phyloP scores from a whole-genome alignment of 1,140 invertebrate genomes.

The Wiebesia pumilae region DNA sequence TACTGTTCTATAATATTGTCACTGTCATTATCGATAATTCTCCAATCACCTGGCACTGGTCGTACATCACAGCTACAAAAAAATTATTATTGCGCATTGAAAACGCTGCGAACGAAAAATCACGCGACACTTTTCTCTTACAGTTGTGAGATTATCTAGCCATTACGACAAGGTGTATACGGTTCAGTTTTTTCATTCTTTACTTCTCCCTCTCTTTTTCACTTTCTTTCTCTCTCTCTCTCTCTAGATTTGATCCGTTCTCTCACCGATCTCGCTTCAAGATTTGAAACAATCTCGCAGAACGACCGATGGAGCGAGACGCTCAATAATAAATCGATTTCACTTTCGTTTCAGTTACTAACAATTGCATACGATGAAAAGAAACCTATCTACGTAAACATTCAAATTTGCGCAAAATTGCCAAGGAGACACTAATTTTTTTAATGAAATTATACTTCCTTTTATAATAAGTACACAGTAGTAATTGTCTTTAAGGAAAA shows the following conservation, averaged over 20 bases:
- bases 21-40: background rate
- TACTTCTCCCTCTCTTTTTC: constrained; percentile 31
- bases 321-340: constrained; percentile 36
- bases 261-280: constrained; percentile 6
- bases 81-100: background rate
- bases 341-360: constrained; percentile 24
- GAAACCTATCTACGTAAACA: background rate
- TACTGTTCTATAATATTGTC: background rate
- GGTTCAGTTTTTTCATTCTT: background rate
- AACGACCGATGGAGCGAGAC: constrained; percentile 22
- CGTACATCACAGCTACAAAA: background rate
- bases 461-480: too few species aligned
- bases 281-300: constrained; percentile 5
- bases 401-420: background rate
- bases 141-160: background rate
- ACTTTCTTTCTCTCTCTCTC: constrained; percentile 21
- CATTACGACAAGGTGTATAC: background rate
- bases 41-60: too few species aligned
- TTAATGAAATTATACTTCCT: too few species aligned
- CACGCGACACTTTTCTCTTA: background rate
- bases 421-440: background rate
- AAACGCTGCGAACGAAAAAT: background rate
- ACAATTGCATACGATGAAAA: background rate
- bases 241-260: constrained; percentile 17
- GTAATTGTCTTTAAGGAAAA: too few species aligned